Evolutionary conservation across 1,140 invertebrate species (phyloP).

Genomic region (Drosophila sechellia): DNA sequence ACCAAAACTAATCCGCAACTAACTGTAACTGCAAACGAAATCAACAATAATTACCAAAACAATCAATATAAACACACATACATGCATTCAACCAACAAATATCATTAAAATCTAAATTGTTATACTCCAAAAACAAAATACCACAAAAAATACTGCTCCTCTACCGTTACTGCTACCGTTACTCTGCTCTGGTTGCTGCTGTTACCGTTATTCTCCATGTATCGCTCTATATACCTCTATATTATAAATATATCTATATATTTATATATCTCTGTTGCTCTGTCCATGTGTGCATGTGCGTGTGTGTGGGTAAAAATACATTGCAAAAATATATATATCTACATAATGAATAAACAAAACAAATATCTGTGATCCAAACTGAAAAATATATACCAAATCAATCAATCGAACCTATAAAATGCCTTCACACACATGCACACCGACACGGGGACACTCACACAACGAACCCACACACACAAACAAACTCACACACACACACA

Average conservation of each 20-base stretch:
- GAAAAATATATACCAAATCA: constrained; percentile 11
- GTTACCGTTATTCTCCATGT: constrained; percentile 63
- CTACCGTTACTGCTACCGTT: constrained; percentile 63
- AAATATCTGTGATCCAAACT: constrained; percentile 1
- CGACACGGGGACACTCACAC: constrained; percentile 19
- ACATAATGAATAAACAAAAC: constrained; percentile 1
- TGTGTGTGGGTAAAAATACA: constrained; percentile 47
- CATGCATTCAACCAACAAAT: constrained; percentile 31
- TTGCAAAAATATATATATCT: not conserved
- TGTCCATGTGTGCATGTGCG: constrained; percentile 50
- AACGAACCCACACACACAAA: constrained; percentile 9
- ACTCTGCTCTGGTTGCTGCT: constrained; percentile 56
- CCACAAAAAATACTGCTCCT: constrained; percentile 45
- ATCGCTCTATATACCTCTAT: constrained; percentile 41
- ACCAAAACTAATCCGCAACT: constrained; percentile 58
- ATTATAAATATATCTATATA: constrained; percentile 24
- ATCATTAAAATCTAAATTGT: constrained; percentile 43
- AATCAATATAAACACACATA: constrained; percentile 20
- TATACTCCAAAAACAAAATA: constrained; percentile 19
- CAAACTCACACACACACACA: constrained; percentile 37
- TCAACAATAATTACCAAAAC: constrained; percentile 57
- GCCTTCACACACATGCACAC: constrained; percentile 41
- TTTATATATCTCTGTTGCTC: constrained; percentile 24
- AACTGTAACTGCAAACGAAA: constrained; percentile 66
- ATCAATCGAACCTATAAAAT: constrained; percentile 43